phyloP scores from a whole-genome alignment of 2,113 vertebrate species.

The Tragelaphus buxtoni region DNA sequence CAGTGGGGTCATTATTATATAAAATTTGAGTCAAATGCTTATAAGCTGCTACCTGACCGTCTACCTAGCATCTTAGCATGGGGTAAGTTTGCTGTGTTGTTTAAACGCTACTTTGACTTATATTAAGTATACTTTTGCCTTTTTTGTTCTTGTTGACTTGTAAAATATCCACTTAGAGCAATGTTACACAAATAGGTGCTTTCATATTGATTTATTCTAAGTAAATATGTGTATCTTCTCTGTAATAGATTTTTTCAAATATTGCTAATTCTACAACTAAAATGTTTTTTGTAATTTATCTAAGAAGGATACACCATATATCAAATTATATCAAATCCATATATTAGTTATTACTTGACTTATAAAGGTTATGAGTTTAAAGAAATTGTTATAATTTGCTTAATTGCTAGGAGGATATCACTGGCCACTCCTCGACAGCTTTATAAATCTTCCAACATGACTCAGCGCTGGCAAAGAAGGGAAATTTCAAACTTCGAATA shows the following conservation, averaged over 20 bases:
- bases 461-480: slow-evolving; percentile 97
- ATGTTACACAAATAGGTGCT: background rate
- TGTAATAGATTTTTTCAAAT: background rate
- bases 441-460: slow-evolving; percentile 99
- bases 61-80: background rate
- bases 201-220: background rate
- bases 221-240: background rate
- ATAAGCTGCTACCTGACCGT: background rate
- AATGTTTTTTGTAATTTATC: background rate
- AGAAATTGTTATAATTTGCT: slow-evolving; percentile 58
- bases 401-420: slow-evolving; percentile 91
- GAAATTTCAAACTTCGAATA: slow-evolving; percentile 99
- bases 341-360: background rate
- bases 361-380: background rate
- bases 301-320: background rate
- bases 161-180: background rate
- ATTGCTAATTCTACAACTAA: background rate
- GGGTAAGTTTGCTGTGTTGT: background rate
- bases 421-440: slow-evolving; percentile 96
- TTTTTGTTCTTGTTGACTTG: background rate
- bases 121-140: background rate
- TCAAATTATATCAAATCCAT: background rate
- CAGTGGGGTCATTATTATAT: background rate
- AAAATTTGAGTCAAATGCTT: background rate
- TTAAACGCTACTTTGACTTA: background rate